Evolutionary conservation across 2,113 vertebrate species (phyloP).

Genomic region (Speoplatyrhinus poulsoni): DNA sequence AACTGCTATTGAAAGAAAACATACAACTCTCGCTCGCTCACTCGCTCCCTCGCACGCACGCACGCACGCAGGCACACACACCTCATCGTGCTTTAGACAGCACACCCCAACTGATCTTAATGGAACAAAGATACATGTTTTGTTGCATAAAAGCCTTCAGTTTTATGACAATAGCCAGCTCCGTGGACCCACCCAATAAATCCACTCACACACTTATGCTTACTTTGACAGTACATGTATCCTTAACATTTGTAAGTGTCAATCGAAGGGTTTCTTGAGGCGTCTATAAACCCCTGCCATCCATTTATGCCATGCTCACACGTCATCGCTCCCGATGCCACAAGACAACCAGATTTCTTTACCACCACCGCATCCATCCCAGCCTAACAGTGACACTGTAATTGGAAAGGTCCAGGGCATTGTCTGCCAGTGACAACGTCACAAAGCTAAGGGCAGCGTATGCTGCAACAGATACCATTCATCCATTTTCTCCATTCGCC

Average conservation of each 20-base stretch:
- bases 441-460: conserved; percentile 38
- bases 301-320: conserved; percentile 17
- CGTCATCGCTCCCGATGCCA: conserved; percentile 6
- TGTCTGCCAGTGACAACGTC: conserved; percentile 30
- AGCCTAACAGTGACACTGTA: conserved; percentile 23
- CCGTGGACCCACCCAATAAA: neutral
- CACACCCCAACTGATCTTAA: neutral
- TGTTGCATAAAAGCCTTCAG: neutral
- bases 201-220: neutral
- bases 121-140: neutral
- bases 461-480: conserved; percentile 61
- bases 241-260: neutral
- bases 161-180: no score
- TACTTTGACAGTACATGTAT: neutral
- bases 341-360: conserved; percentile 18
- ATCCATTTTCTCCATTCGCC: conserved; percentile 18
- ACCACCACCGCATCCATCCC: conserved; percentile 25
- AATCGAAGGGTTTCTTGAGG: neutral
- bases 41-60: neutral
- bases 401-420: conserved; percentile 32
- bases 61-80: neutral
- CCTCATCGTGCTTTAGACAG: no score
- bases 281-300: neutral
- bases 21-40: neutral
- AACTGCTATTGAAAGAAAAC: conserved; percentile 2